Conservation (phyloP, 2,113 vertebrate species). For the Antigone vipio region DNA sequence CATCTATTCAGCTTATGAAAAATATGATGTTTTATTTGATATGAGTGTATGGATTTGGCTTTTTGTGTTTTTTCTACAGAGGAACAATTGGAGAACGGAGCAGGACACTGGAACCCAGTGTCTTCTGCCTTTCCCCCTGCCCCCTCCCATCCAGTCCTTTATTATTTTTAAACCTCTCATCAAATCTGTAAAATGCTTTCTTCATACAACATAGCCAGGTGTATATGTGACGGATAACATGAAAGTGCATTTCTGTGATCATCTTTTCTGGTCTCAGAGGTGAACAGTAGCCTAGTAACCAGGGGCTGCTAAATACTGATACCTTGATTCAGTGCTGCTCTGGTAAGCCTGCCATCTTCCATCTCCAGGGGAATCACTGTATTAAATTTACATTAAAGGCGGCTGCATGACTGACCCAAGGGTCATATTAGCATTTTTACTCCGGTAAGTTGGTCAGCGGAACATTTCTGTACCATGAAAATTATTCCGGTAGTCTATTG, state of each 20-base stretch:
- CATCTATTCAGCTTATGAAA: slow-evolving; percentile 39
- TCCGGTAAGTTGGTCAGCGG: slow-evolving; percentile 36
- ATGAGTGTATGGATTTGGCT: background rate
- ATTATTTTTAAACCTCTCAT: background rate
- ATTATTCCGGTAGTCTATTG: slow-evolving; percentile 46
- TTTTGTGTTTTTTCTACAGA: background rate
- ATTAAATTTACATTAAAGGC: slow-evolving; percentile 62
- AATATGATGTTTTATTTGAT: slow-evolving; percentile 55
- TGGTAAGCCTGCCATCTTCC: background rate
- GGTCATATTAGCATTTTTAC: slow-evolving; percentile 62
- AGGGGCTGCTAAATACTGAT: slow-evolving; percentile 20
- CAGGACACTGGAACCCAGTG: background rate
- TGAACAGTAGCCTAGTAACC: slow-evolving; percentile 24
- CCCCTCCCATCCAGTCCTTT: background rate
- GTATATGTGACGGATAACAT: background rate
- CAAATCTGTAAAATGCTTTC: background rate
- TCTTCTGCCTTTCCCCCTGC: background rate
- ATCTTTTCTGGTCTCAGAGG: background rate
- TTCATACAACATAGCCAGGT: background rate
- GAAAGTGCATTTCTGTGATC: background rate
- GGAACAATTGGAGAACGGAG: background rate
- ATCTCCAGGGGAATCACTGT: slow-evolving; percentile 25
- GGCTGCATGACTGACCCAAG: slow-evolving; percentile 28
- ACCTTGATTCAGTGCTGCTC: background rate
- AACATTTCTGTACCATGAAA: slow-evolving; percentile 39